These are phyloP conservation scores for Gymnosoma rotundatum DNA, from an alignment of 2,888 invertebrate species.

Conservation along the genomic window DNA sequence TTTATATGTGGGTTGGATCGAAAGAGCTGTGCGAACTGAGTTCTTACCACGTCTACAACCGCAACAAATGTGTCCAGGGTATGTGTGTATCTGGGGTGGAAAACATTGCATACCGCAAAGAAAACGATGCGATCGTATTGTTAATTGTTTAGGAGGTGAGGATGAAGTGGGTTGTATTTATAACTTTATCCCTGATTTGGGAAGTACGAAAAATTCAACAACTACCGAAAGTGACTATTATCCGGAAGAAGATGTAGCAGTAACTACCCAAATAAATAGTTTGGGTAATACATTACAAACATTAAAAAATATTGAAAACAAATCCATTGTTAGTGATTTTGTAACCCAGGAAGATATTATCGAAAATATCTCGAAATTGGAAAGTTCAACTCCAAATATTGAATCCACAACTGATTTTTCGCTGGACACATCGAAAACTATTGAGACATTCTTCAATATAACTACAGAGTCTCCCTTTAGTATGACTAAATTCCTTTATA, in stretches of 20 bases:
- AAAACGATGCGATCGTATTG: slow-evolving; percentile 87
- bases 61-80: slow-evolving; percentile 87
- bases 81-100: slow-evolving; percentile 86
- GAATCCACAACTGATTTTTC: slow-evolving; percentile 66
- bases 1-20: slow-evolving; percentile 89
- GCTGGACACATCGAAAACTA: not conserved
- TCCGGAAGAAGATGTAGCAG: slow-evolving; percentile 59
- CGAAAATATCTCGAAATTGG: not conserved
- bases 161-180: slow-evolving; percentile 88
- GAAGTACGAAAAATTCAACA: slow-evolving; percentile 71
- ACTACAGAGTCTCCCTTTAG: slow-evolving; percentile 28
- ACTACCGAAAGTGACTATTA: slow-evolving; percentile 77
- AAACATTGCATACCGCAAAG: slow-evolving; percentile 87
- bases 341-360: slow-evolving; percentile 12
- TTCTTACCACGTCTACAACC: slow-evolving; percentile 83
- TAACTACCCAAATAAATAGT: slow-evolving; percentile 36
- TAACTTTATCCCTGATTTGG: slow-evolving; percentile 79
- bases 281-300: slow-evolving; percentile 3
- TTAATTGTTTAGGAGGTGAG: slow-evolving; percentile 91
- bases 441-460: slow-evolving; percentile 22
- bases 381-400: not conserved
- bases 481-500: slow-evolving; percentile 35
- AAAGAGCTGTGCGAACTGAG: slow-evolving; percentile 78
- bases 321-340: not conserved
- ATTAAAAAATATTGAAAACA: slow-evolving; percentile 5